phyloP scores from a whole-genome alignment of 2,113 vertebrate species.

The Scomber japonicus region DNA sequence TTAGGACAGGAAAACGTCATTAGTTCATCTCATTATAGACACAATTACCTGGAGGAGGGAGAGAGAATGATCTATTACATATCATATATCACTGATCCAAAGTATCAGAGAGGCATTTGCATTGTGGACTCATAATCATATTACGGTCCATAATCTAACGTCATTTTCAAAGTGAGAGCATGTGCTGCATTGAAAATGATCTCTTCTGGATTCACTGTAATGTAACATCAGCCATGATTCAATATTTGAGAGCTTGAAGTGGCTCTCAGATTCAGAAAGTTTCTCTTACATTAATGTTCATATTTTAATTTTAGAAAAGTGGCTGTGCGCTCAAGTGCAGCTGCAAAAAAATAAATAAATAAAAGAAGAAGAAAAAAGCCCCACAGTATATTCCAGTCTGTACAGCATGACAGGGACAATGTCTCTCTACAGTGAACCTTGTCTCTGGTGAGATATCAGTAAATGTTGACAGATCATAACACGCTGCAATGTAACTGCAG shows the following conservation, averaged over 20 bases:
- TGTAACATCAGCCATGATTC: slow-evolving; percentile 18
- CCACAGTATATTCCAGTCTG: background rate
- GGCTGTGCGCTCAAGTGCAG: background rate
- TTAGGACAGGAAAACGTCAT: slow-evolving; percentile 70
- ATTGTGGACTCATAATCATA: slow-evolving; percentile 41
- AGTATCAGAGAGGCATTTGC: slow-evolving; percentile 29
- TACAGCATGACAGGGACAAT: background rate
- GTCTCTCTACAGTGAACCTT: background rate
- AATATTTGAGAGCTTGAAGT: slow-evolving; percentile 24
- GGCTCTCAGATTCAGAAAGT: slow-evolving; percentile 40
- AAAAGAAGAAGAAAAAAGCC: no score
- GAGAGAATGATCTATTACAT: slow-evolving; percentile 55
- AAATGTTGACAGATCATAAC: slow-evolving; percentile 59
- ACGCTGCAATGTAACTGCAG: slow-evolving; percentile 29
- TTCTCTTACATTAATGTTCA: slow-evolving; percentile 5
- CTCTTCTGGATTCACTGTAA: background rate
- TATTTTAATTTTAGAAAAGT: background rate
- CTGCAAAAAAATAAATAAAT: background rate
- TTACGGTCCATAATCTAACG: slow-evolving; percentile 30
- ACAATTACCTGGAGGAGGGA: slow-evolving; percentile 69
- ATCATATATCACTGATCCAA: slow-evolving; percentile 60
- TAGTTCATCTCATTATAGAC: slow-evolving; percentile 78
- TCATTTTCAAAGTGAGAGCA: slow-evolving; percentile 21
- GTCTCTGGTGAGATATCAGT: slow-evolving; percentile 30
- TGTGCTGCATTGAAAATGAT: slow-evolving; percentile 16